Conservation (phyloP, 2,113 vertebrate species). For the Pelodiscus sinensis region DNA sequence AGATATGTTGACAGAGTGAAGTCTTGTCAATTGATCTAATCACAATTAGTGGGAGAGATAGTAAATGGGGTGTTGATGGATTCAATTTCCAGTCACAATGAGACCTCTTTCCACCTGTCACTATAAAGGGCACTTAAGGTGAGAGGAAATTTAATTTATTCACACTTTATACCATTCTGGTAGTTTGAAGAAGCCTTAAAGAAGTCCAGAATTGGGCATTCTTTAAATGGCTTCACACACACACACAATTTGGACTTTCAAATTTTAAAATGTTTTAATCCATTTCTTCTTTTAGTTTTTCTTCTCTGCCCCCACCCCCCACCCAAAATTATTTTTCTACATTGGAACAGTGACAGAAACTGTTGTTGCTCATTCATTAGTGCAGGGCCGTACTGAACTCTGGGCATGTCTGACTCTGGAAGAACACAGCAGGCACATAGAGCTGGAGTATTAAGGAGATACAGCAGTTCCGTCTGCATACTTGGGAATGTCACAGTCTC, state of each 20-base stretch:
- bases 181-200: background rate
- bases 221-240: background rate
- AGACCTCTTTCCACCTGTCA: background rate
- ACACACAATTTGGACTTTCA: background rate
- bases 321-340: background rate
- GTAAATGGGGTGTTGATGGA: rapidly evolving
- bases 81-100: background rate
- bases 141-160: background rate
- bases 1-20: too few species aligned
- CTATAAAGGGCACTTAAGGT: background rate
- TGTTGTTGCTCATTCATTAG: background rate
- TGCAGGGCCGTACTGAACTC: too few species aligned
- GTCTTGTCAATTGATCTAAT: too few species aligned
- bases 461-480: too few species aligned
- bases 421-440: too few species aligned
- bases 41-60: too few species aligned
- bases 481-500: too few species aligned
- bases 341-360: background rate
- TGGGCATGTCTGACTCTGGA: too few species aligned
- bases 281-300: background rate
- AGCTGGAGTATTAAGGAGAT: too few species aligned
- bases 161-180: background rate
- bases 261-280: background rate
- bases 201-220: background rate
- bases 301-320: background rate